phyloP scores from a whole-genome alignment of 2,888 invertebrate genomes.

The Tinea trinotella region DNA sequence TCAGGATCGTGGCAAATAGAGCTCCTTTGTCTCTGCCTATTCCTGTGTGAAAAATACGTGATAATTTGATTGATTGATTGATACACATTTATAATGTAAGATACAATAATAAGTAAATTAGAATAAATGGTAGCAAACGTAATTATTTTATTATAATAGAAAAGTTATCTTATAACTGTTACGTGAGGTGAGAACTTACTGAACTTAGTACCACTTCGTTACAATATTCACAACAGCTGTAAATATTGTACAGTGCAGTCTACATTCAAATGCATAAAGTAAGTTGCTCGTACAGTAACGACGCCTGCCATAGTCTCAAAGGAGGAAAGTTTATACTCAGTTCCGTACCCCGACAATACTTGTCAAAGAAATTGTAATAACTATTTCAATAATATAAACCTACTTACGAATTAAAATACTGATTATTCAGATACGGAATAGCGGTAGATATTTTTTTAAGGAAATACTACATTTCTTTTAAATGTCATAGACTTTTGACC shows the following conservation, averaged over 20 bases:
- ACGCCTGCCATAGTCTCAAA: not conserved
- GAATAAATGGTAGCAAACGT: too few species aligned
- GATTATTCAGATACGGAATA: too few species aligned
- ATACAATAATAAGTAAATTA: too few species aligned
- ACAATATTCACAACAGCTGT: conserved; percentile 3
- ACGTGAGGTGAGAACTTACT: not conserved
- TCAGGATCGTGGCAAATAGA: too few species aligned
- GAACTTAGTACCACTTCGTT: not conserved
- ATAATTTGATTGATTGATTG: too few species aligned
- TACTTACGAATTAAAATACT: not conserved
- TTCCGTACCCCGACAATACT: conserved; percentile 7
- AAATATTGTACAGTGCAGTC: not conserved
- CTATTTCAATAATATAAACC: not conserved
- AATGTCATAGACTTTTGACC: too few species aligned
- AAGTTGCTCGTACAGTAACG: conserved; percentile 3
- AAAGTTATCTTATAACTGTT: not conserved
- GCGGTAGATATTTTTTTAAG: too few species aligned
- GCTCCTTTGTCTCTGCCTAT: too few species aligned
- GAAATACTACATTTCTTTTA: too few species aligned
- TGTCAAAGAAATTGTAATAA: conserved; percentile 1
- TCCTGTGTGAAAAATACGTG: too few species aligned
- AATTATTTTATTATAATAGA: too few species aligned
- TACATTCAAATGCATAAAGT: conserved; percentile 13
- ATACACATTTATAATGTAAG: too few species aligned
- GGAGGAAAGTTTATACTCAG: conserved; percentile 11